Base-by-base conservation (phyloP, 2,888 invertebrate genomes). In the Xestia xanthographa region DNA sequence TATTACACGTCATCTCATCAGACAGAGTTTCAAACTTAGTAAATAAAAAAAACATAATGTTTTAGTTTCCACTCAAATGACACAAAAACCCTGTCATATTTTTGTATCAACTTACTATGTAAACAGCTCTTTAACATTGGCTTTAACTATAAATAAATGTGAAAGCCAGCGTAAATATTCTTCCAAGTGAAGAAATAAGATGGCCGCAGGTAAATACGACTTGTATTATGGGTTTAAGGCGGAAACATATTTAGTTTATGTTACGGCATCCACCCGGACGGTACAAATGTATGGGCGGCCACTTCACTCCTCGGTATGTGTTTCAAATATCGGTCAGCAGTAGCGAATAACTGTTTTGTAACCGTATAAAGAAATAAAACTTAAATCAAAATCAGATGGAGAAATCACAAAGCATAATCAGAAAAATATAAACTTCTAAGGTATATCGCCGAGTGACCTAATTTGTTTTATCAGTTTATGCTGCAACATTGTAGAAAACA, bases 151-250 rank as follows among this genome's bases (percentile, higher is more conserved):
- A 87, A 88, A 90, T 91, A 90, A 90, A 86, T 88, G 80, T 78
- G 80, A 85, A 86, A 86, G 82, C 80, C 69, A 82, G 84, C 84
- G 87, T 88, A 90, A 92, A 92, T 90, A 87, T 86, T 86, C 89
- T 90, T 90, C 85, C 84, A 67, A 88, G 85, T 89, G 88, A 89
- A 90, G 88, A 90, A 92, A 91, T 90, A 90, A 90, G 86, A 88
- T 89, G 86, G 87, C 83, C 84, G 85, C 86, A 88, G 88, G 88
- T 89, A 92, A 91, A 91, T 89, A 87, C 86, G 88, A 78, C 72
- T 86, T 81, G 86, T 88, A 86, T 88, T 86, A 88, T 86, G 84
- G 88, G 82, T 82, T 82, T 87, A 86, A 83, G 77, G 87, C 87
- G 87, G 87, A 79, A 83, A 88, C 86, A 90, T 88, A 91, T 89